Evolutionary conservation across 2,888 invertebrate genomes (phyloP).

Genomic region (Globia sparganii): DNA sequence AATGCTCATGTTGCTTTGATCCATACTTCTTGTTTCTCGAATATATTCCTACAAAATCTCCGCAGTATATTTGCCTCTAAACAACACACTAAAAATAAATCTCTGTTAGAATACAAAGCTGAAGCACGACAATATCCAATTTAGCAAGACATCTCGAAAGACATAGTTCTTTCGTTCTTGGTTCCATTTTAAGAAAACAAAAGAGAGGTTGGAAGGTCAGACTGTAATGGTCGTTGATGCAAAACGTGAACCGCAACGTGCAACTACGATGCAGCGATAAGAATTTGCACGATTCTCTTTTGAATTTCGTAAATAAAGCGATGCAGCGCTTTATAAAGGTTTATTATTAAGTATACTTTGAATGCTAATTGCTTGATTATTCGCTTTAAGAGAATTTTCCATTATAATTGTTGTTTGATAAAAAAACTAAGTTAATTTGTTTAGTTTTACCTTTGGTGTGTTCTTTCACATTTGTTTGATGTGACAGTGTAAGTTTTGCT

Average conservation of each 20-base stretch:
- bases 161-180: constrained; percentile 33
- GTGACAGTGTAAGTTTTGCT: constrained; percentile 11
- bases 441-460: constrained; percentile 4
- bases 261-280: constrained; percentile 81
- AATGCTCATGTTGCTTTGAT: constrained; percentile 5
- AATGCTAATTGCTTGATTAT: constrained; percentile 43
- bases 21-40: constrained; percentile 12
- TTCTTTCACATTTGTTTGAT: constrained; percentile 26
- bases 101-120: constrained; percentile 61
- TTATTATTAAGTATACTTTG: constrained; percentile 35
- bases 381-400: background rate
- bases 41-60: constrained; percentile 50
- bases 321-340: constrained; percentile 59
- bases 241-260: constrained; percentile 81
- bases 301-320: constrained; percentile 63
- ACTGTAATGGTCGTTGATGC: constrained; percentile 63
- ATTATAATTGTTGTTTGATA: background rate
- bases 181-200: constrained; percentile 39
- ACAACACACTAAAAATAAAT: constrained; percentile 67
- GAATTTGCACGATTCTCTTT: constrained; percentile 82
- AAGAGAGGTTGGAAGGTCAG: constrained; percentile 55
- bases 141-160: constrained; percentile 52
- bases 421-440: constrained; percentile 10
- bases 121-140: constrained; percentile 58
- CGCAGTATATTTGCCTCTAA: constrained; percentile 49